Base-by-base conservation (phyloP, 2,797 vertebrate genomes). In the Lacerta viridis region DNA sequence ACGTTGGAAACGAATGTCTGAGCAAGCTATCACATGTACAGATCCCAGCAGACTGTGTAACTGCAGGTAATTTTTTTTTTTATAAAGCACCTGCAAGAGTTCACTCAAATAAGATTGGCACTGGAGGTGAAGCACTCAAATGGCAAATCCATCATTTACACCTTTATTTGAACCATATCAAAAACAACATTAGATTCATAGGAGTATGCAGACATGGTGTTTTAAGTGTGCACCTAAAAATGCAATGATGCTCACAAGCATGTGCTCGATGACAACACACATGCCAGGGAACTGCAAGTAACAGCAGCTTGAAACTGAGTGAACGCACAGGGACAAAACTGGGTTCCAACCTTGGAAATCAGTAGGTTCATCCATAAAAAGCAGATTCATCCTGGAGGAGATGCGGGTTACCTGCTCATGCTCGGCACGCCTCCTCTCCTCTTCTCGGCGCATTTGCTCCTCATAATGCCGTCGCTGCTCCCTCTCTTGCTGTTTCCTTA, bases 401-500 rank as follows among this genome's bases (percentile, higher is more conserved):
- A 5, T 23, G 5, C 8, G 0, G 64, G 39, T 29, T 96, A 99
- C 99, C 98, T 99, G 99, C 85, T 99, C 99, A 0, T 99, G 97
- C 94, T 99, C 99, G 0, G 99, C 98, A 0, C 99, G 98, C 82
- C 99, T 97, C 95, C 99, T 95, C 97, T 99, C 98, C 96, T 99
- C 99, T 91, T 99, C 99, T 5, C 98, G 95, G 36, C 99, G 98
- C 88, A 99, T 96, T 97, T 99, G 98, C 95, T 99, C 99, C 96
- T 99, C 99, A 1, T 99, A 99, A 91, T 98, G 97, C 86, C 98
- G 95, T 85, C 98, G 97, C 95, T 99, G 98, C 92, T 99, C 99
- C 55, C 99, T 95, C 95, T 99, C 99, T 97, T 99, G 98, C 96
- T 99, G 99, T 94, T 99, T 99, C 92, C 99, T 96, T 93, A 99